These are phyloP conservation scores for Monarcha castaneiventris DNA, from an alignment of 2,113 vertebrate species.

Conservation along the genomic window DNA sequence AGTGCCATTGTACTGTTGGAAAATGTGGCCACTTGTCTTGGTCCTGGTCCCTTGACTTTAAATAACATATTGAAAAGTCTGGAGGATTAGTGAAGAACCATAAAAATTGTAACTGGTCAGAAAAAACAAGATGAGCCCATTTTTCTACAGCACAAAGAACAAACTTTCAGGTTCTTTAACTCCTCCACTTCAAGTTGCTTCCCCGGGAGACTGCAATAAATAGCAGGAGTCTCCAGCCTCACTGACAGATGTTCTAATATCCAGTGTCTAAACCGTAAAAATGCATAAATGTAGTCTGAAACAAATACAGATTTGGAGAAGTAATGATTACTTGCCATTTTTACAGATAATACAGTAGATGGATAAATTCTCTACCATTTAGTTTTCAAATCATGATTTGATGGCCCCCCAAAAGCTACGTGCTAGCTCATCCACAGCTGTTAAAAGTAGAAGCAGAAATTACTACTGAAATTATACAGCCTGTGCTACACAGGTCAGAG, in stretches of 20 bases:
- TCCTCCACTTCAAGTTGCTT: background rate
- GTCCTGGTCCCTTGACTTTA: background rate
- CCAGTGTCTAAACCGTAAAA: background rate
- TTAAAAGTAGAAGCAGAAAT: background rate
- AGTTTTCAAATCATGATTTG: slow-evolving; percentile 8
- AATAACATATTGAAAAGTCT: background rate
- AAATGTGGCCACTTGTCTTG: background rate
- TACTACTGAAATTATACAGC: slow-evolving; percentile 20
- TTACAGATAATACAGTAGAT: background rate
- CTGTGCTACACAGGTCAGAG: slow-evolving; percentile 1
- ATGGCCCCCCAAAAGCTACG: background rate
- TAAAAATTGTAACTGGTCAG: background rate
- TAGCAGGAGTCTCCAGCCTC: background rate
- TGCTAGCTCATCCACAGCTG: background rate
- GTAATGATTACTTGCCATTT: slow-evolving; percentile 19
- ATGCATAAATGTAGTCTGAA: background rate
- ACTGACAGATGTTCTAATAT: background rate
- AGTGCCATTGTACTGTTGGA: fast-evolving
- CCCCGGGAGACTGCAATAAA: background rate
- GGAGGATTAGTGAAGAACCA: background rate
- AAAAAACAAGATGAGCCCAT: background rate
- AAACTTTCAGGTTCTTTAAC: background rate
- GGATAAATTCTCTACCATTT: slow-evolving; percentile 18
- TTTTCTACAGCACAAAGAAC: background rate
- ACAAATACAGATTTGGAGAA: slow-evolving; percentile 11